Evolutionary conservation across 2,888 invertebrate species (phyloP).

Genomic region (Punctoribates punctum): DNA sequence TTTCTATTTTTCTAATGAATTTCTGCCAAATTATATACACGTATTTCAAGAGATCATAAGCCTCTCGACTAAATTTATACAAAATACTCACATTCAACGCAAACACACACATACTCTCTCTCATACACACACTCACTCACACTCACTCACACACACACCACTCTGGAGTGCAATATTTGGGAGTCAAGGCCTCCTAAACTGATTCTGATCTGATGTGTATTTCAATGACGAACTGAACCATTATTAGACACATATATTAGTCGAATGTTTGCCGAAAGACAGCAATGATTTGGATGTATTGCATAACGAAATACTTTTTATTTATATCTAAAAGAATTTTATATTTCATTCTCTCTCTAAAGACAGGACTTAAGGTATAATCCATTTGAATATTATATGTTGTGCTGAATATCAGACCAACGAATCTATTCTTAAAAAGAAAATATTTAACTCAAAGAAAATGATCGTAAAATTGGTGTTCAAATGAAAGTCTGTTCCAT

Average conservation of each 20-base stretch:
- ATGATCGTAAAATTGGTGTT: not conserved
- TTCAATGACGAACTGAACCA: not conserved
- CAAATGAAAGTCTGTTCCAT: not conserved
- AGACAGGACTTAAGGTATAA: not conserved
- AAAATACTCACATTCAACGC: not conserved
- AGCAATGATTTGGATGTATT: not conserved
- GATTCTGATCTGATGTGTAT: conserved; percentile 18
- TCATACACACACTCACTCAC: not conserved
- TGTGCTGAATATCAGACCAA: not conserved
- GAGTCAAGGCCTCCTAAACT: conserved; percentile 29
- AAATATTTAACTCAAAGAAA: not conserved
- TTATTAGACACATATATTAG: conserved; percentile 12
- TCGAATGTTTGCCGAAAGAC: not conserved
- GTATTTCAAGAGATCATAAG: conserved; percentile 23
- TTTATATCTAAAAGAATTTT: not conserved
- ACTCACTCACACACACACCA: not conserved
- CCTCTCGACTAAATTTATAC: conserved; percentile 27
- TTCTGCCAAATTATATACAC: conserved; percentile 27
- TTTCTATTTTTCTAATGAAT: conserved; percentile 11
- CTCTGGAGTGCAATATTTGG: conserved; percentile 24
- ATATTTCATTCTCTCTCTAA: not conserved
- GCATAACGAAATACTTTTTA: not conserved
- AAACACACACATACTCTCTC: not conserved
- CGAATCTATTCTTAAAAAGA: not conserved
- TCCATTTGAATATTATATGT: conserved; percentile 15